Evolutionary conservation across 2,888 invertebrate genomes (phyloP).

Genomic region (Cacoxenus indagator): DNA sequence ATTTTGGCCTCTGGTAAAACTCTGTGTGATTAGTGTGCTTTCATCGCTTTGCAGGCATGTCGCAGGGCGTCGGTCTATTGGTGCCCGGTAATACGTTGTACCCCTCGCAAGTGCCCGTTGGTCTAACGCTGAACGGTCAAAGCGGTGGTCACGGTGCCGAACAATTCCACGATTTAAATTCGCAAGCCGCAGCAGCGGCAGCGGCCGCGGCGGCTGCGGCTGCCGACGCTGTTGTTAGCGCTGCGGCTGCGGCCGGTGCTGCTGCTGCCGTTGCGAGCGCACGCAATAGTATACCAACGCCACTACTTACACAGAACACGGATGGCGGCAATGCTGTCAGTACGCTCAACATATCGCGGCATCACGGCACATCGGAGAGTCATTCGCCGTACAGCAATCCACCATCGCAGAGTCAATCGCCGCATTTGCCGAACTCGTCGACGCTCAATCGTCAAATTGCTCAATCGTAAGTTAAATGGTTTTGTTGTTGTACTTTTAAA

Average conservation of each 20-base stretch:
- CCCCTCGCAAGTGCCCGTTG: constrained; percentile 66
- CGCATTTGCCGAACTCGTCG: constrained; percentile 72
- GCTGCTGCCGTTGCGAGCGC: constrained; percentile 30
- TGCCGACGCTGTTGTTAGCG: constrained; percentile 47
- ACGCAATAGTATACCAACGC: not conserved
- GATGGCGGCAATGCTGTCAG: constrained; percentile 35
- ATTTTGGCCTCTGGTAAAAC: not conserved
- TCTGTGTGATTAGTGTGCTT: not conserved
- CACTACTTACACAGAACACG: constrained; percentile 29
- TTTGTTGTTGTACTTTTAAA: not conserved
- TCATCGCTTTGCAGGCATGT: constrained; percentile 45
- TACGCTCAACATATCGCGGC: constrained; percentile 60
- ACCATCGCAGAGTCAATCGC: constrained; percentile 70
- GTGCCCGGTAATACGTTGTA: constrained; percentile 56
- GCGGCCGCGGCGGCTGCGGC: constrained; percentile 23
- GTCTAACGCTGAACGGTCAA: constrained; percentile 41
- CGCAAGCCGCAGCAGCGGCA: constrained; percentile 32
- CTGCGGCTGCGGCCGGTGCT: constrained; percentile 35
- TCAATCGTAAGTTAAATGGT: constrained; percentile 70
- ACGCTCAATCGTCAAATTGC: constrained; percentile 72
- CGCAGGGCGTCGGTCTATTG: constrained; percentile 56
- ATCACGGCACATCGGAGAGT: constrained; percentile 63
- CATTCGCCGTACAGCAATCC: constrained; percentile 65
- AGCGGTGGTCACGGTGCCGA: constrained; percentile 40
- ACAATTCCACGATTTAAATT: constrained; percentile 67